Percentiles rank a stretch among this genome's conserved stretches.
Evolutionary conservation across 2,888 invertebrate species (phyloP).

Genomic region (Amphiduros pacificus): DNA sequence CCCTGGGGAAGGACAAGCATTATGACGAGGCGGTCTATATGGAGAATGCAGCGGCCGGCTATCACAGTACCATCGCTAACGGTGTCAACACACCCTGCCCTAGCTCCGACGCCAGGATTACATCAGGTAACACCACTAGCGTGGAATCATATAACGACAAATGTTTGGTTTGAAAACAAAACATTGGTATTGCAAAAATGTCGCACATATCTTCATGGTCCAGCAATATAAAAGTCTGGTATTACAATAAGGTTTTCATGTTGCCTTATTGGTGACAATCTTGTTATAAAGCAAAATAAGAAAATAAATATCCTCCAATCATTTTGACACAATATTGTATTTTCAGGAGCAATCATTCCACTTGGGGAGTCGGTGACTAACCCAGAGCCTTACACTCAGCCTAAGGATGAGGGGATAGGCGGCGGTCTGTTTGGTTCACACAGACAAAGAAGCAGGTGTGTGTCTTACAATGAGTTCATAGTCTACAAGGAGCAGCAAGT

Average conservation of each 20-base stretch:
- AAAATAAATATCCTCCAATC: background rate
- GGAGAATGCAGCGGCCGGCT: constrained; percentile 37
- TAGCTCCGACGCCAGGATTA: constrained; percentile 43
- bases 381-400: background rate
- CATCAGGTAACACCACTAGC: constrained; percentile 48
- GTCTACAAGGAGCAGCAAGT: constrained; percentile 53
- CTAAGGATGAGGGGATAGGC: background rate
- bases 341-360: constrained; percentile 32
- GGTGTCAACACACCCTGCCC: constrained; percentile 40
- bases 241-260: too few relatives aligned
- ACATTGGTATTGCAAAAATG: too few relatives aligned
- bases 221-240: too few relatives aligned
- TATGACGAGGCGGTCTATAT: constrained; percentile 33
- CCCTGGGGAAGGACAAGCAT: constrained; percentile 47
- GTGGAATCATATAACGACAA: too few relatives aligned
- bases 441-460: too few relatives aligned
- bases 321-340: background rate
- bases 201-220: too few relatives aligned
- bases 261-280: background rate
- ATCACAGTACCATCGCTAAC: constrained; percentile 43
- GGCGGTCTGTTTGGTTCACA: constrained; percentile 8
- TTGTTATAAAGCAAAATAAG: background rate
- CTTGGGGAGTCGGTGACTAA: constrained; percentile 30
- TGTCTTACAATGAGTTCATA: constrained; percentile 52
- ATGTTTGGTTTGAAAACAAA: too few relatives aligned